These are phyloP conservation scores for Diadophis punctatus DNA, from an alignment of 2,113 vertebrate genomes.

Conservation along the genomic window DNA sequence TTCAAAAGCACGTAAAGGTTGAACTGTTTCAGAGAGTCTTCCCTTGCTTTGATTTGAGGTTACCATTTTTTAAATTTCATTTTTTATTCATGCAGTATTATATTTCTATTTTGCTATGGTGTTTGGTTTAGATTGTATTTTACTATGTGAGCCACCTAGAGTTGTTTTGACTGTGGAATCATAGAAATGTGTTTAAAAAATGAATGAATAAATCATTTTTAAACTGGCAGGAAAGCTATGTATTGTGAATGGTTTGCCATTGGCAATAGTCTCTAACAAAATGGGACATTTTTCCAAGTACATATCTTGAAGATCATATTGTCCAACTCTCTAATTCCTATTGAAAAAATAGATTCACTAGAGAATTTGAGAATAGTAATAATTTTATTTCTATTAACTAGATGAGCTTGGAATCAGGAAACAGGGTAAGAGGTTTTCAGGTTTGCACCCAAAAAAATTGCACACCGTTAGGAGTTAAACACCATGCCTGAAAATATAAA, in stretches of 20 bases:
- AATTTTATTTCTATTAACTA: neutral
- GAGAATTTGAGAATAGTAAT: neutral
- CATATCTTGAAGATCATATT: neutral
- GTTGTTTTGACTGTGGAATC: neutral
- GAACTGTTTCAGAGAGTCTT: neutral
- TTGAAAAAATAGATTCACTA: neutral
- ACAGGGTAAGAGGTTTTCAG: neutral
- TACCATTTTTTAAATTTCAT: neutral
- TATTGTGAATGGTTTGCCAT: neutral
- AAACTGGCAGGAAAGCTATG: neutral
- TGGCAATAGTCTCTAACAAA: neutral
- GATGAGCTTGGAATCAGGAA: neutral
- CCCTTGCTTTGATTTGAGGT: neutral
- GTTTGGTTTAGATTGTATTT: neutral
- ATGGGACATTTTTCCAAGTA: neutral
- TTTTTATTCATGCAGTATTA: neutral
- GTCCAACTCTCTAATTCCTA: neutral
- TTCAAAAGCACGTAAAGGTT: neutral
- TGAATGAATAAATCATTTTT: neutral
- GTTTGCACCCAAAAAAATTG: neutral
- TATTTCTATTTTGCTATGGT: neutral
- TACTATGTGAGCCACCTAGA: neutral
- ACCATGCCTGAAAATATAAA: neutral
- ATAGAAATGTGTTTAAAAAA: neutral
- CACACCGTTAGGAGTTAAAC: conserved; percentile 12